A percentile compares a stretch with the other conserved stretches of the same genome.
Conservation (phyloP, 2,797 vertebrate genomes). For the Sebastes vulpes region DNA sequence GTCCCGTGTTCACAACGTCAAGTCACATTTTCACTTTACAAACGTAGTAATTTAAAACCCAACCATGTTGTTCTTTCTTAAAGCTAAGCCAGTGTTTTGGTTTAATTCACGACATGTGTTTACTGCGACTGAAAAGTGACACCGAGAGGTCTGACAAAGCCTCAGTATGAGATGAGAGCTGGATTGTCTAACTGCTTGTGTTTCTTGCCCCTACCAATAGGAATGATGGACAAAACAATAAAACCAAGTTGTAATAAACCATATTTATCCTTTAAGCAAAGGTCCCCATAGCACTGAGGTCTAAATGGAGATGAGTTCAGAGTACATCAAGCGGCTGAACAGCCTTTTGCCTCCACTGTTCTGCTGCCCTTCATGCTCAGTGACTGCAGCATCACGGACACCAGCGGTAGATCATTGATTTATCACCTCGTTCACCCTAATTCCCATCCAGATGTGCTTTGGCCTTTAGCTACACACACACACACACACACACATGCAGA, state of each 20-base stretch:
- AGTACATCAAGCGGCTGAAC: constrained; percentile 31
- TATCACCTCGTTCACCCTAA: constrained; percentile 84
- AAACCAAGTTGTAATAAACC: constrained; percentile 8
- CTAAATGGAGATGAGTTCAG: constrained; percentile 59
- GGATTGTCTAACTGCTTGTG: background rate
- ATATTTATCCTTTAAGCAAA: constrained; percentile 1
- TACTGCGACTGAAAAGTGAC: no score
- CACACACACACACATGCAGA: constrained; percentile 57
- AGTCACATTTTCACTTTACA: no score
- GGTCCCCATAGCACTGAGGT: constrained; percentile 14
- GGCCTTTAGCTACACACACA: constrained; percentile 65
- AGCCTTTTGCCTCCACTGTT: constrained; percentile 43
- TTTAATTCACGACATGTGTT: no score
- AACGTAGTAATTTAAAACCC: no score
- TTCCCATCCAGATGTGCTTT: constrained; percentile 84
- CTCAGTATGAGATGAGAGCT: no score
- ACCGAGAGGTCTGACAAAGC: background rate
- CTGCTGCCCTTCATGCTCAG: constrained; percentile 87
- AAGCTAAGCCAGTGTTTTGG: no score
- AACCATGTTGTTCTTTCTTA: no score
- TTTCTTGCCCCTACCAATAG: background rate
- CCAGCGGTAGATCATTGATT: constrained; percentile 75
- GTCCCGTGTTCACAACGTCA: no score
- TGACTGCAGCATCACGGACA: constrained; percentile 78
- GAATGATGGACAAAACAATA: background rate